Evolutionary conservation across 2,888 invertebrate genomes (phyloP), one percentile per base, ranked within the genome.

Genomic region (Serripes groenlandicus): DNA sequence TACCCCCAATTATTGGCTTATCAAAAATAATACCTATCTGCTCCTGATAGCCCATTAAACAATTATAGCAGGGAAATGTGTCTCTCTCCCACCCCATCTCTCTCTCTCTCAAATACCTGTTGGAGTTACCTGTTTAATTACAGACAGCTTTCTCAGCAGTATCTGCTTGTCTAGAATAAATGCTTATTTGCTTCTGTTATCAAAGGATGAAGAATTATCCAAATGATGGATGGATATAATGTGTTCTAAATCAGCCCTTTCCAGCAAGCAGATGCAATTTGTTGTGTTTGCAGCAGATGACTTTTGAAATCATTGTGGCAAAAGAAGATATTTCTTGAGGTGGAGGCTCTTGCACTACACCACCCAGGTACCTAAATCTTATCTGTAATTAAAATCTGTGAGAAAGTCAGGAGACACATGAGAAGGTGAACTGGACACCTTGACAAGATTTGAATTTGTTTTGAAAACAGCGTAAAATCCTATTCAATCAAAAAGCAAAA

Each of bases 1-100:
- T 66, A 66, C 66, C 66, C 66, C 28, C 66, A 66, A 66, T 66
- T 66, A 66, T 66, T 66, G 37, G 66, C 66, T 66, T 66, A 66
- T 66, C 66, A 66, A 66, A 62, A 32, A 62, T 62, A 62, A 62
- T 62, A 34, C 62, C 62, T 34, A 62, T 62, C 62, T 62, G 34
- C 28, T 34, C 28, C 34, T 34, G 62, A 62, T 62, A 62, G 62
- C 7, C 62, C 62, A 62, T 62, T 34, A 62, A 66, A 66, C 42
- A 42, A 42, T 66, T 56, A 56, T 5, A 21, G 62, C 21, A 49
- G 15, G 49, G 49, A 1, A 49, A 49, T 49, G 49, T 3, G 49
- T 49, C 21, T 21, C 2, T 49, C 9, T n/a, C n/a, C 66, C n/a
- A 35, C 23, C 23, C 37, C 32, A 62, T 15, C 11, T n/a, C 32